Conservation (phyloP, 2,888 invertebrate genomes). For the Mythimna vitellina region DNA sequence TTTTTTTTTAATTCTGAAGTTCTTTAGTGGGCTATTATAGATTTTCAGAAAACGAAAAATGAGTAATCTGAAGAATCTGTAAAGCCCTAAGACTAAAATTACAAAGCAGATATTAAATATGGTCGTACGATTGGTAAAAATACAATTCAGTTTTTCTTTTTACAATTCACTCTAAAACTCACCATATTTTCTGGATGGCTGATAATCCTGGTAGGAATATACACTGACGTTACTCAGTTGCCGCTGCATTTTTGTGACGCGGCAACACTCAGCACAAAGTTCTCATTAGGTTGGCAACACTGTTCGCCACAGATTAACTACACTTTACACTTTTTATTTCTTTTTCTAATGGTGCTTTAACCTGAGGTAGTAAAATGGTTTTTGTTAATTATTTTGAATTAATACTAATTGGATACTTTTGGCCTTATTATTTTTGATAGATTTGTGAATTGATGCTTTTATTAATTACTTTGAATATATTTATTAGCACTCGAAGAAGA, state of each 20-base stretch:
- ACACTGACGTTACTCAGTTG: constrained; percentile 88
- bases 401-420: constrained; percentile 26
- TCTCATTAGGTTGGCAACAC: constrained; percentile 69
- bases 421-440: background rate
- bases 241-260: constrained; percentile 79
- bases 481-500: too few relatives aligned
- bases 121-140: too few relatives aligned
- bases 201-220: constrained; percentile 87
- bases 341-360: constrained; percentile 8
- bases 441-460: background rate
- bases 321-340: constrained; percentile 44
- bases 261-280: constrained; percentile 68
- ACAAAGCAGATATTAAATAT: too few relatives aligned
- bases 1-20: too few relatives aligned
- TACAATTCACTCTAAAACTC: constrained; percentile 55
- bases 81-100: too few relatives aligned
- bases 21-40: too few relatives aligned
- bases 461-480: too few relatives aligned
- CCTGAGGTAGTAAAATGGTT: background rate
- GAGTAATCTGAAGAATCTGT: too few relatives aligned
- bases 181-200: constrained; percentile 86
- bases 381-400: constrained; percentile 17
- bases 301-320: constrained; percentile 54
- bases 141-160: too few relatives aligned
- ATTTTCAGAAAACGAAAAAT: too few relatives aligned